Conservation (phyloP, 2,888 invertebrate species). For the Thera obeliscata region DNA sequence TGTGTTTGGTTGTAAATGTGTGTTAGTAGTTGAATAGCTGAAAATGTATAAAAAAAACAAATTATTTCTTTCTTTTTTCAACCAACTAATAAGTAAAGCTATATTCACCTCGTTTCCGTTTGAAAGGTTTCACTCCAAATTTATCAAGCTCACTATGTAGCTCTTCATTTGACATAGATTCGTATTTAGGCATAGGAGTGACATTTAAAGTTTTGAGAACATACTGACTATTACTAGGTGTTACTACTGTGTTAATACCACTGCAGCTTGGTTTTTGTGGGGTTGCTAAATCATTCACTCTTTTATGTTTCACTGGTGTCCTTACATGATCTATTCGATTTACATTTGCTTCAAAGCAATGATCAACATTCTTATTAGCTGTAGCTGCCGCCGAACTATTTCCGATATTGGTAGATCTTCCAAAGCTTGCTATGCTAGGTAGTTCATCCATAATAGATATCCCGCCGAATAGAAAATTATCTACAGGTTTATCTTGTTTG, state of each 20-base stretch:
- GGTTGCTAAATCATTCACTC: slow-evolving; percentile 41
- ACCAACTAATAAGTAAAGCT: not conserved
- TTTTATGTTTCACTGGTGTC: slow-evolving; percentile 50
- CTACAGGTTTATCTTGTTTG: slow-evolving; percentile 44
- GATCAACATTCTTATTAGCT: slow-evolving; percentile 14
- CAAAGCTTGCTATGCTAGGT: slow-evolving; percentile 34
- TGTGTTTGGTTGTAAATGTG: slow-evolving; percentile 89
- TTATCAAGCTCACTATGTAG: slow-evolving; percentile 84
- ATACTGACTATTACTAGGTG: slow-evolving; percentile 72
- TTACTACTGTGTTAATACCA: slow-evolving; percentile 48
- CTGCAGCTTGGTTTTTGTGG: slow-evolving; percentile 42
- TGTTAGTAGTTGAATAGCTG: slow-evolving; percentile 86
- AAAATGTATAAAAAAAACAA: slow-evolving; percentile 38
- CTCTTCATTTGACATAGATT: slow-evolving; percentile 83
- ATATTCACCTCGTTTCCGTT: slow-evolving; percentile 82
- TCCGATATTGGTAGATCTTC: slow-evolving; percentile 27
- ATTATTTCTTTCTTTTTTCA: not conserved
- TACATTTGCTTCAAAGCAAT: slow-evolving; percentile 8
- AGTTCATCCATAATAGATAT: slow-evolving; percentile 55
- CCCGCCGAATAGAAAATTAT: slow-evolving; percentile 56
- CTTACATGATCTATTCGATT: slow-evolving; percentile 5
- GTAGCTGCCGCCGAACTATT: slow-evolving; percentile 13
- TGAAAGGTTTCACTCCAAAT: slow-evolving; percentile 87
- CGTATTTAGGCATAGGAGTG: slow-evolving; percentile 85
- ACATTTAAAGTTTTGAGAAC: slow-evolving; percentile 82